phyloP scores from a whole-genome alignment of 2,113 vertebrate genomes.

The Cisticola juncidis region DNA sequence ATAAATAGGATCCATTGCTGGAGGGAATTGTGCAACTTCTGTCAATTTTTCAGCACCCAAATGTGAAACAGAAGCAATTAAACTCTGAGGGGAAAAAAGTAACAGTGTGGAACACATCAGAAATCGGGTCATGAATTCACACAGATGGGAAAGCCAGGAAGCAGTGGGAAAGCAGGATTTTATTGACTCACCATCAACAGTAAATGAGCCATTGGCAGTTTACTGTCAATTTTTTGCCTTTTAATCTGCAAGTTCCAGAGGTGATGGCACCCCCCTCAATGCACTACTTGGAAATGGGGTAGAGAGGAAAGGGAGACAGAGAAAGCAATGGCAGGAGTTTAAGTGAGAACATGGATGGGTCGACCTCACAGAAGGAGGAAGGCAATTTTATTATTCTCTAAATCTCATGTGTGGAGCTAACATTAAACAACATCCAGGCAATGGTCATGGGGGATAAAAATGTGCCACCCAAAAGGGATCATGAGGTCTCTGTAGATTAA shows the following conservation, averaged over 20 bases:
- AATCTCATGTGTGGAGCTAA: background rate
- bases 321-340: background rate
- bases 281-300: background rate
- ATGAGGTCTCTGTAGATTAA: conserved; percentile 17
- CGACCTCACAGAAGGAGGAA: background rate
- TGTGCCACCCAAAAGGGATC: background rate
- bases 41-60: conserved; percentile 74
- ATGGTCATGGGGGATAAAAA: background rate
- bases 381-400: background rate
- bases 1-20: conserved; percentile 71
- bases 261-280: background rate
- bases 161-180: conserved; percentile 65
- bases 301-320: background rate
- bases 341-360: background rate
- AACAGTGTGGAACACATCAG: conserved; percentile 73
- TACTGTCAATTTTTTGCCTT: conserved; percentile 62
- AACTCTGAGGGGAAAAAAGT: conserved; percentile 69
- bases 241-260: conserved; percentile 60
- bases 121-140: conserved; percentile 73
- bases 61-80: conserved; percentile 75
- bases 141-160: conserved; percentile 69
- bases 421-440: background rate
- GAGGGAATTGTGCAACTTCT: conserved; percentile 70
- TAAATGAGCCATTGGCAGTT: conserved; percentile 69
- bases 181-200: conserved; percentile 69